These are phyloP conservation scores for Magallana ariakensis DNA, from an alignment of 1,140 invertebrate genomes.

Conservation along the genomic window DNA sequence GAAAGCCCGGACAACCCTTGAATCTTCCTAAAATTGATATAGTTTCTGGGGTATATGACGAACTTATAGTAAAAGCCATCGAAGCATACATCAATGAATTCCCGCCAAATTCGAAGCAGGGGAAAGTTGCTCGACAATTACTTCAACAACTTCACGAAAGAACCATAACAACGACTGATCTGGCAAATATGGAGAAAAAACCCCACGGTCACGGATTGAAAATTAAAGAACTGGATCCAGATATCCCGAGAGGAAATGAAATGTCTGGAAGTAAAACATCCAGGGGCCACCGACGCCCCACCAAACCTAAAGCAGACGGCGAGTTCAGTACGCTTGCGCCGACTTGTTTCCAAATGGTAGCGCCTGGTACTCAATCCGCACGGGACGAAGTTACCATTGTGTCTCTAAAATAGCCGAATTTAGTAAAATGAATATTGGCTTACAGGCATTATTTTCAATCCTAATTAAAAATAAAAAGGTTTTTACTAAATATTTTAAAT, in stretches of 20 bases:
- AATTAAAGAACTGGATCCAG: slow-evolving; percentile 47
- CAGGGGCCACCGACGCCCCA: slow-evolving; percentile 18
- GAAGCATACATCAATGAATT: slow-evolving; percentile 51
- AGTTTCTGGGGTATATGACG: slow-evolving; percentile 56
- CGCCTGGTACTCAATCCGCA: slow-evolving; percentile 25
- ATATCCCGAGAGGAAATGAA: slow-evolving; percentile 22
- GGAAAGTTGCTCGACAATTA: slow-evolving; percentile 45
- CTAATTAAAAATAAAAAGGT: too few relatives aligned
- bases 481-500: too few relatives aligned
- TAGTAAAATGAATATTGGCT: neutral
- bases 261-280: neutral
- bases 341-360: slow-evolving; percentile 50
- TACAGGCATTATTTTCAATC: too few relatives aligned
- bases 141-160: slow-evolving; percentile 49
- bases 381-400: slow-evolving; percentile 30
- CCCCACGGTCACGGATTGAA: slow-evolving; percentile 38
- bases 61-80: slow-evolving; percentile 57
- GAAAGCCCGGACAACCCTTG: slow-evolving; percentile 26
- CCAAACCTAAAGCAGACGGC: slow-evolving; percentile 33
- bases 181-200: slow-evolving; percentile 38
- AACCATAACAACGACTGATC: slow-evolving; percentile 44
- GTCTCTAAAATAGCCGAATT: neutral
- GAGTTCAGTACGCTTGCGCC: slow-evolving; percentile 46
- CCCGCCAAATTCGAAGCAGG: slow-evolving; percentile 50
- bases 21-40: slow-evolving; percentile 61